Evolutionary conservation across 2,888 invertebrate genomes (phyloP), one percentile per base, ranked within the genome.

Genomic region (Pilophorus perplexus): DNA sequence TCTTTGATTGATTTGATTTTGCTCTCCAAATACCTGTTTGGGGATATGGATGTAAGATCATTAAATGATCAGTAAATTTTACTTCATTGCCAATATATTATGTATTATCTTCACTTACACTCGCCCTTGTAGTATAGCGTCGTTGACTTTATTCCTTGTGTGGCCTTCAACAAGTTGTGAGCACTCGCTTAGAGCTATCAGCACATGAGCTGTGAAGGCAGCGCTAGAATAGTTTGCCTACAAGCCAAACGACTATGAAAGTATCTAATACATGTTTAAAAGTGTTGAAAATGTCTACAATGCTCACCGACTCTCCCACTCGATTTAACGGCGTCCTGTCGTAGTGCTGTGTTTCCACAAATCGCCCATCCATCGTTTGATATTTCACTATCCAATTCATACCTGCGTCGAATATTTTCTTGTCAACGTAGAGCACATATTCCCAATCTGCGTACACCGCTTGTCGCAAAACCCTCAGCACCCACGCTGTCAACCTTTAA

Each of bases 391-490:
- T 69, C 78, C 78, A 78, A n/a, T 68, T 64, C 3, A 75, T 69
- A 37, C 72, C 71, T 72, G 74, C 55, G 64, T 73, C 73, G 75
- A 81, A 65, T 73, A 80, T 64, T 76, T 77, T 28, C 68, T 77
- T 74, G 64, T 82, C 80, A 28, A 82, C 78, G 71, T 79, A 82
- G 52, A 82, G 74, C 38, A 79, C 75, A 70, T 80, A 77, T 72
- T 82, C 81, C 82, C 82, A 83, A 71, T 82, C 82, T 67, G 79
- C 79, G 73, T 80, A 81, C 42, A 78, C 75, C 3, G 79, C 80
- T 66, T 78, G 76, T 54, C 78, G 76, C 46, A 82, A 75, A 4
- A 78, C 76, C 70, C 79, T 76, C 0, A 80, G 75, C 5, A 78
- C 78, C 76, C 81, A 80, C 1, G 82, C 79, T 10, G 82, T 80